phyloP scores from a whole-genome alignment of 2,888 invertebrate genomes.

The Girardia tigrina region DNA sequence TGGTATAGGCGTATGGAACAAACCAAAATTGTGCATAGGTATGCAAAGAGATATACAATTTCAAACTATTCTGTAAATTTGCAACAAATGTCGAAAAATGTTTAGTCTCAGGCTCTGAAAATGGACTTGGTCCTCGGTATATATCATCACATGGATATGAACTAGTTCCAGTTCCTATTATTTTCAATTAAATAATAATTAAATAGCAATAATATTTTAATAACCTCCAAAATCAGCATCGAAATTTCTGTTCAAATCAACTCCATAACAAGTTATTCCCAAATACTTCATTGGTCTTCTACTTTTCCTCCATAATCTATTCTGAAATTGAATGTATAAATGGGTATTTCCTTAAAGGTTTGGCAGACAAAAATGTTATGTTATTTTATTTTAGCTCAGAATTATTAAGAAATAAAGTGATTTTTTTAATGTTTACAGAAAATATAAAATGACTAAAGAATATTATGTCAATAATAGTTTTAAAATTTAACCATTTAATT shows the following conservation, averaged over 20 bases:
- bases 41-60: neutral
- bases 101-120: slow-evolving; percentile 20
- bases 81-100: neutral
- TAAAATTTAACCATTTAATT: too few species aligned
- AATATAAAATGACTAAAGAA: too few species aligned
- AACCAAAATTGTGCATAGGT: slow-evolving; percentile 24
- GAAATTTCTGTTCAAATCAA: slow-evolving; percentile 48
- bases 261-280: slow-evolving; percentile 39
- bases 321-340: too few species aligned
- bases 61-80: neutral
- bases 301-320: neutral
- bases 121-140: neutral
- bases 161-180: neutral
- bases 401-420: too few species aligned
- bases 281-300: neutral
- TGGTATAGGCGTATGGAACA: slow-evolving; percentile 14
- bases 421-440: too few species aligned
- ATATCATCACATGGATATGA: neutral
- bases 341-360: too few species aligned
- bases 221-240: slow-evolving; percentile 45
- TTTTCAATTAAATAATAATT: neutral
- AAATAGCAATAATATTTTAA: slow-evolving; percentile 42
- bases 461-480: too few species aligned
- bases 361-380: too few species aligned
- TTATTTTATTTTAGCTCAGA: too few species aligned